phyloP scores from a whole-genome alignment of 2,797 vertebrate species.

The Pseudochromis fuscus region DNA sequence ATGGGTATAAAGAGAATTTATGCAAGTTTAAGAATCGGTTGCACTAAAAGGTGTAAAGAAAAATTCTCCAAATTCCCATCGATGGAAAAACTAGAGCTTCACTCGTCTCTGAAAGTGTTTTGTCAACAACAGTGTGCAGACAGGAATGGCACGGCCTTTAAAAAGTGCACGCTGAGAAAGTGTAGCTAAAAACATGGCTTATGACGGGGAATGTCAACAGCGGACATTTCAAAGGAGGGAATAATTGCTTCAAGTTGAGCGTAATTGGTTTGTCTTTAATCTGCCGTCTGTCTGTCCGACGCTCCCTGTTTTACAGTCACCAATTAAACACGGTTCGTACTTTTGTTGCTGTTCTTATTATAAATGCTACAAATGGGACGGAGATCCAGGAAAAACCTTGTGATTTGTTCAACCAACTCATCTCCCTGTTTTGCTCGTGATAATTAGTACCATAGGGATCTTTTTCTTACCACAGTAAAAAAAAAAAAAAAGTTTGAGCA shows the following conservation, averaged over 20 bases:
- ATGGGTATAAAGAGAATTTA: constrained; percentile 40
- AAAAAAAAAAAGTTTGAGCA: constrained; percentile 20
- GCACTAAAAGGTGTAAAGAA: constrained; percentile 18
- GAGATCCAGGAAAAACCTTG: constrained; percentile 47
- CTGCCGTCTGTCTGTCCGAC: constrained; percentile 31
- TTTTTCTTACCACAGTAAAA: constrained; percentile 36
- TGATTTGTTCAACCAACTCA: constrained; percentile 49
- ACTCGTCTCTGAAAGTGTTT: constrained; percentile 64
- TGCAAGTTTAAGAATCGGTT: constrained; percentile 40
- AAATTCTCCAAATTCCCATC: constrained; percentile 28
- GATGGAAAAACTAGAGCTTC: constrained; percentile 44
- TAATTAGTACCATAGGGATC: constrained; percentile 50
- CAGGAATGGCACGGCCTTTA: constrained; percentile 46
- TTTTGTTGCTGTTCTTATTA: constrained; percentile 51
- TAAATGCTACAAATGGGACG: constrained; percentile 59
- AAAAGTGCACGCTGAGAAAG: constrained; percentile 62
- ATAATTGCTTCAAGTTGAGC: constrained; percentile 74
- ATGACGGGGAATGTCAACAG: constrained; percentile 65
- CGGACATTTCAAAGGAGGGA: constrained; percentile 67
- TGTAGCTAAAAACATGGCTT: constrained; percentile 71
- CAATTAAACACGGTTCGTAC: constrained; percentile 62
- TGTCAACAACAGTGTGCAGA: constrained; percentile 57
- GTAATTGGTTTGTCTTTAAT: constrained; percentile 70
- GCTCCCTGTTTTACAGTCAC: constrained; percentile 56
- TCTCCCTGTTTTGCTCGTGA: constrained; percentile 51